A percentile compares a stretch with the other conserved stretches of the same genome.
Evolutionary conservation across 2,797 vertebrate species (phyloP).

Genomic region (Pterois miles): DNA sequence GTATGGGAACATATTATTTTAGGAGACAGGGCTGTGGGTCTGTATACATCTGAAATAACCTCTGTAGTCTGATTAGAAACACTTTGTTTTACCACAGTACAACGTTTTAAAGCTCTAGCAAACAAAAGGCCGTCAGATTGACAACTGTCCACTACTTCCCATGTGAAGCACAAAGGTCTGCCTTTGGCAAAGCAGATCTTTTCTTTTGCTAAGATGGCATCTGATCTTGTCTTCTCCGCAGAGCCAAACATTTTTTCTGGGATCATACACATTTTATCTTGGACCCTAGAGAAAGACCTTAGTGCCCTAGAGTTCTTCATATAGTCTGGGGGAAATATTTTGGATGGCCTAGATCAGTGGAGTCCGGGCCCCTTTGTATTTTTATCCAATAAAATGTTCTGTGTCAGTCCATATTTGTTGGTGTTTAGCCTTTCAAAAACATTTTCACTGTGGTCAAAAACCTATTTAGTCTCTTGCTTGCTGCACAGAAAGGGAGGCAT

Average conservation of each 20-base stretch:
- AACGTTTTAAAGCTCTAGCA: not conserved
- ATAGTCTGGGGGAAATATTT: too few species aligned
- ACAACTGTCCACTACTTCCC: not conserved
- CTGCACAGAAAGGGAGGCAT: too few species aligned
- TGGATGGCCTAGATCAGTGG: too few species aligned
- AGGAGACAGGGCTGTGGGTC: not conserved
- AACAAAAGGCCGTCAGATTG: not conserved
- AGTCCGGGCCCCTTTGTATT: too few species aligned
- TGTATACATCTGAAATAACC: not conserved
- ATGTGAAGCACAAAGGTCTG: not conserved
- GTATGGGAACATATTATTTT: too few species aligned
- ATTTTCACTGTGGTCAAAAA: too few species aligned
- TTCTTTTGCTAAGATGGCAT: not conserved
- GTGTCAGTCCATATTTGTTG: too few species aligned
- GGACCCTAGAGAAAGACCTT: too few species aligned
- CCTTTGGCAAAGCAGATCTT: not conserved
- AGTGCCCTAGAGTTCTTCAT: too few species aligned
- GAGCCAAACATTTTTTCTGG: not conserved
- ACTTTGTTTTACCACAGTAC: not conserved
- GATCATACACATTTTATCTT: not conserved
- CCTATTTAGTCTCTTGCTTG: too few species aligned
- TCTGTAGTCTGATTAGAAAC: not conserved
- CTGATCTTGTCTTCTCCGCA: not conserved
- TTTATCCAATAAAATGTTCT: too few species aligned
- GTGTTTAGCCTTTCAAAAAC: too few species aligned